Conservation (phyloP, 2,888 invertebrate genomes). For the Dynastes maya region DNA sequence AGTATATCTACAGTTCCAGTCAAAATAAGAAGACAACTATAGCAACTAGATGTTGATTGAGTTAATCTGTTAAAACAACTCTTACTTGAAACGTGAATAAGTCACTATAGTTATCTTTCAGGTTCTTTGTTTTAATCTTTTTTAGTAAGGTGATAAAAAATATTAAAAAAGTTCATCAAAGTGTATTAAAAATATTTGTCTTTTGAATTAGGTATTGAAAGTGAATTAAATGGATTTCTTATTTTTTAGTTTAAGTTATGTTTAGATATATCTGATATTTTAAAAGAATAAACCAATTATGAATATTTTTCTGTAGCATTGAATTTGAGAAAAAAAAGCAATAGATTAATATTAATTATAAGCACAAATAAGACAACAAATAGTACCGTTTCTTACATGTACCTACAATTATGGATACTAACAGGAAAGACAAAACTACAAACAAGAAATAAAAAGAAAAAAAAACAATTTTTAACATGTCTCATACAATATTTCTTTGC, state of each 20-base stretch:
- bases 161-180: slow-evolving; percentile 40
- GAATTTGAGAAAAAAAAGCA: too few species aligned
- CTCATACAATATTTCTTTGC: background rate
- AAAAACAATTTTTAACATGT: background rate
- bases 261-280: background rate
- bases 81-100: background rate
- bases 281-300: background rate
- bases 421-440: background rate
- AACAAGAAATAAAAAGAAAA: slow-evolving; percentile 4
- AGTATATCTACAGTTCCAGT: slow-evolving; percentile 3
- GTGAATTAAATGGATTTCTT: background rate
- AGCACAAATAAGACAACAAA: too few species aligned
- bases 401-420: background rate
- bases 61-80: background rate
- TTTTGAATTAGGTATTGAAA: slow-evolving; percentile 40
- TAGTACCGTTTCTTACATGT: background rate
- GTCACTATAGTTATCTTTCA: slow-evolving; percentile 39
- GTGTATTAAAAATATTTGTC: slow-evolving; percentile 50
- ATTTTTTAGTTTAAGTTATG: background rate
- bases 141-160: slow-evolving; percentile 47
- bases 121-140: slow-evolving; percentile 14
- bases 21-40: slow-evolving; percentile 28
- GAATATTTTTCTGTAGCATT: too few species aligned
- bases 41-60: slow-evolving; percentile 8
- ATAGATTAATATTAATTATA: too few species aligned